Base-by-base conservation (phyloP, 2,113 vertebrate species). In the Muntiacus muntjak region DNA sequence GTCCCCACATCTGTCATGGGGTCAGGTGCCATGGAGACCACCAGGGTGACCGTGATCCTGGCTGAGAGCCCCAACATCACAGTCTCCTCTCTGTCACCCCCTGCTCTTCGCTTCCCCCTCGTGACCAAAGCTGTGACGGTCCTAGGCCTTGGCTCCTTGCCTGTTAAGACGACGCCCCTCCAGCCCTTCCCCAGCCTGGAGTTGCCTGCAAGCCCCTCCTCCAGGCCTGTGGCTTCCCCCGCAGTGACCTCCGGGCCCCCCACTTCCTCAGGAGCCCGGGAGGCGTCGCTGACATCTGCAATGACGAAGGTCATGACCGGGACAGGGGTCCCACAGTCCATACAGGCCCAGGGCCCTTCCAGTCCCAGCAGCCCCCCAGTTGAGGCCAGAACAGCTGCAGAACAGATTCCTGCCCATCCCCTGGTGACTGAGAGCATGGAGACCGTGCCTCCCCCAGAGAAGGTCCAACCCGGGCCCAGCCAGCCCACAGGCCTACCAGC, bases 81-180 rank as follows among this genome's bases (percentile, higher is more conserved):
- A 1, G 54, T 95, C 54, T 90, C 96, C 15, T 87, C 97, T 43
- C 64, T 0, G 62, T 97, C 91, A 0, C 84, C 95, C 43, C 47
- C 86, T 28, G 84, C 8, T 8, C 95, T 96, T 52, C 94, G 33
- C 54, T 33, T 95, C 47, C 96, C 98, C 2, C 95, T 98, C 33
- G 21, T 95, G 96, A 98, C 98, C 95, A 98, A 95, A 95, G 96
- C 98, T 13, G 91, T 95, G 89, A 98, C 97, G 0, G 74, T 55
- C 21, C 74, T 60, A 23, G 71, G 89, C 12, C 87, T n/a, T 1
- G 40, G 93, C 79, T 93, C 96, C 64, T 81, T 60, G 54, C 93
- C 96, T 16, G 25, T 87, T 21, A 94, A 58, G 83, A 96, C 91
- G 0, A 96, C 92, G 10, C 17, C 91, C 25, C 45, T 74, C 16